Conservation (phyloP, 2,797 vertebrate species). For the Oceanodroma leucorhoa region DNA sequence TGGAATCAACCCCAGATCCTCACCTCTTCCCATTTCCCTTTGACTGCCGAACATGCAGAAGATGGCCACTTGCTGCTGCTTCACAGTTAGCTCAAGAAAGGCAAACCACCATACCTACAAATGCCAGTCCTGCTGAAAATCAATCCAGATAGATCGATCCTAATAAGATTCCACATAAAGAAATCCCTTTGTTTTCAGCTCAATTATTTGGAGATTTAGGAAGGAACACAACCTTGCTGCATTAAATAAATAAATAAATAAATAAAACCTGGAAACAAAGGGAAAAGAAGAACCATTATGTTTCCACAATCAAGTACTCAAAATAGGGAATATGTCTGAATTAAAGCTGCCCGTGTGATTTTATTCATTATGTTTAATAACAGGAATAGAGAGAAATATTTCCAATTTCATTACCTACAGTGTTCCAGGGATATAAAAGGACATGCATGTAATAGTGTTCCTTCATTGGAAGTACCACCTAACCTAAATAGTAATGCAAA, state of each 20-base stretch:
- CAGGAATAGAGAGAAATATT: neutral
- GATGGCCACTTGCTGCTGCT: neutral
- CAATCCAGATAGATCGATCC: neutral
- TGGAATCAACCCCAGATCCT: neutral
- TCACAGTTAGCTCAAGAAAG: neutral
- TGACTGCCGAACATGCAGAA: accelerated
- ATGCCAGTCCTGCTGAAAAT: neutral
- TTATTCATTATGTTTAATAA: neutral
- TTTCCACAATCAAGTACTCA: neutral
- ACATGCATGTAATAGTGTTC: neutral
- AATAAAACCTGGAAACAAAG: neutral
- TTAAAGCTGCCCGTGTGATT: neutral
- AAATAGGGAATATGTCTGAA: neutral
- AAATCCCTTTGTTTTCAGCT: neutral
- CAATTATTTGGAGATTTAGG: neutral
- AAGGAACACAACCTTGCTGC: neutral
- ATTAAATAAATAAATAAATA: neutral
- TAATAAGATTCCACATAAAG: neutral
- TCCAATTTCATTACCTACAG: neutral
- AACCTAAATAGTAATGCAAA: neutral
- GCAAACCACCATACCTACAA: neutral
- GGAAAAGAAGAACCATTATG: accelerated
- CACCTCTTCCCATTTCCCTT: neutral
- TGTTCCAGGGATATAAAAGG: neutral
- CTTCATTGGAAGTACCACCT: neutral